Evolutionary conservation across 2,797 vertebrate genomes (phyloP).

Genomic region (Holocentrus rufus): DNA sequence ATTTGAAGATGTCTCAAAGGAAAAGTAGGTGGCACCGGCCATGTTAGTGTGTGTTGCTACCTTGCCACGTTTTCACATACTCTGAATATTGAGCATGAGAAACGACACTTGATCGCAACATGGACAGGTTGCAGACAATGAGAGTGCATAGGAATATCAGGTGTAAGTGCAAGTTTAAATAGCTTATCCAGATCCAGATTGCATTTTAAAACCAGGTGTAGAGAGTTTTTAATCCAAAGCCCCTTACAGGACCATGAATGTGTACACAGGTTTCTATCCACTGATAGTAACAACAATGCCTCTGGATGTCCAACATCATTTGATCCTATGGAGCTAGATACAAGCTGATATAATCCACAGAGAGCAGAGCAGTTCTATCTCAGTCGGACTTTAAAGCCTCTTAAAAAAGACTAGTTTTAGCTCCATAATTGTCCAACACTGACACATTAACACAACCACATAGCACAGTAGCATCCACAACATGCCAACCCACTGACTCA

Average conservation of each 20-base stretch:
- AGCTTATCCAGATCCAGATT: conserved; percentile 29
- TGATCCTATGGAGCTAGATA: too few species aligned
- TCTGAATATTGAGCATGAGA: conserved; percentile 19
- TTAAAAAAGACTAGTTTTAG: too few species aligned
- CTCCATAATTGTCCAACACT: not conserved
- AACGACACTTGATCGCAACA: not conserved
- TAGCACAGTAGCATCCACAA: conserved; percentile 31
- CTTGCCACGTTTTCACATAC: conserved; percentile 9
- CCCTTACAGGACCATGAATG: not conserved
- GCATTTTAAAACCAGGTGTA: conserved; percentile 27
- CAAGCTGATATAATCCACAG: too few species aligned
- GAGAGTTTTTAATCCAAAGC: conserved; percentile 15
- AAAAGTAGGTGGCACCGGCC: not conserved
- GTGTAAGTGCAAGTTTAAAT: not conserved
- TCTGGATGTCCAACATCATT: not conserved
- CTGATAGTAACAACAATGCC: not conserved
- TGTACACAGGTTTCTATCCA: not conserved
- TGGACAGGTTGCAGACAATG: not conserved
- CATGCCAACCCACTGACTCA: conserved; percentile 9
- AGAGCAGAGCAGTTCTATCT: too few species aligned
- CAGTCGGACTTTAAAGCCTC: too few species aligned
- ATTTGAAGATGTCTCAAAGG: too few species aligned
- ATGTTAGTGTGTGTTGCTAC: not conserved
- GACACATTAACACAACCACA: conserved; percentile 31
- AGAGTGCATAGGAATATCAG: too few species aligned